These are phyloP conservation scores for Heliconius erato DNA, from an alignment of 2,888 invertebrate species.

Conservation along the genomic window DNA sequence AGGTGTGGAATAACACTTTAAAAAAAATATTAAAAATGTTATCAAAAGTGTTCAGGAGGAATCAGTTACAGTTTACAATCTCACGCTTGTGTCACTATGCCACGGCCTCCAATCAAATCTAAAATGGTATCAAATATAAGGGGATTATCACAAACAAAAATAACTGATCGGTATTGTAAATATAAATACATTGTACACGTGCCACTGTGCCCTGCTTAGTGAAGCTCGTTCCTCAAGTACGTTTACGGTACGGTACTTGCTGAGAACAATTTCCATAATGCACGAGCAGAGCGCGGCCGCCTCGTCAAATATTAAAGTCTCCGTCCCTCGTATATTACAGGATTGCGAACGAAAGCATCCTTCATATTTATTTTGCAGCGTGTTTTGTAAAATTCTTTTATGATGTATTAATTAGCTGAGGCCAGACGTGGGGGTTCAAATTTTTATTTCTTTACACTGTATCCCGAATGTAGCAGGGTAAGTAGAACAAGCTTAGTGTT, in stretches of 20 bases:
- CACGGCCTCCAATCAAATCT: too few relatives aligned
- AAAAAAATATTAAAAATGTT: too few relatives aligned
- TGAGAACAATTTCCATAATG: constrained; percentile 48
- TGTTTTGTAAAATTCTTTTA: neutral
- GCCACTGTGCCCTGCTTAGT: neutral
- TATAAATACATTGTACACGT: neutral
- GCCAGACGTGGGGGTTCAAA: too few relatives aligned
- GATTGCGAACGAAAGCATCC: constrained; percentile 22
- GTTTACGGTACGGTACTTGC: constrained; percentile 13
- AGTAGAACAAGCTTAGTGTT: too few relatives aligned
- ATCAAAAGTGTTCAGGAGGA: too few relatives aligned
- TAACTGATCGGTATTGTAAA: neutral
- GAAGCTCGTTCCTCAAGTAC: constrained; percentile 16
- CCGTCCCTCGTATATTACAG: constrained; percentile 34
- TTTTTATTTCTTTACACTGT: too few relatives aligned
- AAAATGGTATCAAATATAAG: too few relatives aligned
- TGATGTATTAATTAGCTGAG: neutral
- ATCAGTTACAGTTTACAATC: too few relatives aligned
- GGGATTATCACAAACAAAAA: neutral
- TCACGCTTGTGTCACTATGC: too few relatives aligned
- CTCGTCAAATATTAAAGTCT: constrained; percentile 51
- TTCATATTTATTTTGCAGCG: constrained; percentile 7
- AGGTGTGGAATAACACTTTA: too few relatives aligned
- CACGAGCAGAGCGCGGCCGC: constrained; percentile 36
- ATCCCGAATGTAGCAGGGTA: too few relatives aligned